These are phyloP conservation scores for Phoenicopterus ruber DNA, from an alignment of 2,113 vertebrate species.

Conservation along the genomic window DNA sequence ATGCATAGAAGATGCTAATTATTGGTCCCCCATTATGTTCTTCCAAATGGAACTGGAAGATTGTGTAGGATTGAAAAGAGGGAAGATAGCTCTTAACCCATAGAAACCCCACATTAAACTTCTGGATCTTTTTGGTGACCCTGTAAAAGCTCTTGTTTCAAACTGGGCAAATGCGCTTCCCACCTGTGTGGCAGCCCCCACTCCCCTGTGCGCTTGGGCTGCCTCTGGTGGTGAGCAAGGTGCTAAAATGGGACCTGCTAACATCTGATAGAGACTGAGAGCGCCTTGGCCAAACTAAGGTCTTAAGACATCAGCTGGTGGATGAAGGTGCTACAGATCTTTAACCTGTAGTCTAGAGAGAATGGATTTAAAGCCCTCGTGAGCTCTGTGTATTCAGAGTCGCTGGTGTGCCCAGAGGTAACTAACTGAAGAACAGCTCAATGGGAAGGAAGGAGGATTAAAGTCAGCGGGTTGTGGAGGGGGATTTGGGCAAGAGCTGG, in stretches of 20 bases:
- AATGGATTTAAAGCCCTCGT: background rate
- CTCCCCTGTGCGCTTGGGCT: accelerated
- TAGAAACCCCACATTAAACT: background rate
- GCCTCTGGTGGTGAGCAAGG: too few species aligned
- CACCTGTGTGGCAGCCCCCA: accelerated
- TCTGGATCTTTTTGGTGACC: background rate
- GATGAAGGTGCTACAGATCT: background rate
- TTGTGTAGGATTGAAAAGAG: background rate
- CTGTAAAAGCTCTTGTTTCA: background rate
- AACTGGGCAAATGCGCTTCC: accelerated
- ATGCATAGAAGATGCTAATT: background rate
- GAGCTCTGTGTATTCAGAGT: accelerated
- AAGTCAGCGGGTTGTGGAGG: background rate
- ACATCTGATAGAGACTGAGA: accelerated
- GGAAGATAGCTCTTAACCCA: accelerated
- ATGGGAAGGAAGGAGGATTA: background rate
- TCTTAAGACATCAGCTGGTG: background rate
- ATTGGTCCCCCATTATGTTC: background rate
- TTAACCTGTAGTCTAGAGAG: background rate
- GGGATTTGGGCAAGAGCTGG: background rate
- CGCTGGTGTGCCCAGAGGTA: accelerated
- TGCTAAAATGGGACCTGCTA: background rate
- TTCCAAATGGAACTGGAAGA: background rate
- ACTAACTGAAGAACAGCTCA: background rate
- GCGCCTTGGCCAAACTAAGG: too few species aligned